Conservation (phyloP, 2,797 vertebrate genomes). For the Psittacula derbiana region DNA sequence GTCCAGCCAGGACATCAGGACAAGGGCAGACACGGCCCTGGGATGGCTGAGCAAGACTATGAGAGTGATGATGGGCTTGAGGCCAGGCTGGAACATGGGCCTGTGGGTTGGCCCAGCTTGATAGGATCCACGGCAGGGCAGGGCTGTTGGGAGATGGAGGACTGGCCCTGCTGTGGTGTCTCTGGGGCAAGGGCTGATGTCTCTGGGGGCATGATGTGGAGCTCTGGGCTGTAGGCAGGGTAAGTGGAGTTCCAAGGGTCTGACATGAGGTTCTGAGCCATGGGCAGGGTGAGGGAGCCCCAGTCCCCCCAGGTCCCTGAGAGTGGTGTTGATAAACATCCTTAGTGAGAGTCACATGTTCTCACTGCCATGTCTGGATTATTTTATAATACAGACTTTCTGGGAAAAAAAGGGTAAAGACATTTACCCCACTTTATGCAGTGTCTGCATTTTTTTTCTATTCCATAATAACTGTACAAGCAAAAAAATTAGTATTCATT, state of each 20-base stretch:
- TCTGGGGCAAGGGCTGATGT: accelerated
- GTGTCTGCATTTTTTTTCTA: not conserved
- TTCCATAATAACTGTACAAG: not conserved
- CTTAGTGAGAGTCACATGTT: not conserved
- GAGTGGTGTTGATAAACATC: not conserved
- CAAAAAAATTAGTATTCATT: not conserved
- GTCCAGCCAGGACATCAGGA: not conserved
- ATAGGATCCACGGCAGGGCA: accelerated
- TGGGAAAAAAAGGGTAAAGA: not conserved
- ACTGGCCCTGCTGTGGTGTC: accelerated
- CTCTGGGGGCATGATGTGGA: accelerated
- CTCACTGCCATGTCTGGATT: not conserved
- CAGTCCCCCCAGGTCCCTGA: accelerated
- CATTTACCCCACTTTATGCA: not conserved
- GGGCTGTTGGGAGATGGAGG: not conserved
- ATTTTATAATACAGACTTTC: not conserved
- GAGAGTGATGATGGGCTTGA: accelerated
- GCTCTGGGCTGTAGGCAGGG: not conserved
- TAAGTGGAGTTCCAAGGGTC: not conserved
- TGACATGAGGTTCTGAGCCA: not conserved
- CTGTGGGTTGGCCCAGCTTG: accelerated
- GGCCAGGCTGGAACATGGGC: accelerated
- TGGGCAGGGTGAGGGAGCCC: not conserved
- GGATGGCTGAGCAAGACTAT: no score
- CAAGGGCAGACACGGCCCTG: accelerated